Percentiles rank a stretch among this genome's conserved stretches.
phyloP scores from a whole-genome alignment of 2,888 invertebrate genomes.

The Pterobdella sp. region DNA sequence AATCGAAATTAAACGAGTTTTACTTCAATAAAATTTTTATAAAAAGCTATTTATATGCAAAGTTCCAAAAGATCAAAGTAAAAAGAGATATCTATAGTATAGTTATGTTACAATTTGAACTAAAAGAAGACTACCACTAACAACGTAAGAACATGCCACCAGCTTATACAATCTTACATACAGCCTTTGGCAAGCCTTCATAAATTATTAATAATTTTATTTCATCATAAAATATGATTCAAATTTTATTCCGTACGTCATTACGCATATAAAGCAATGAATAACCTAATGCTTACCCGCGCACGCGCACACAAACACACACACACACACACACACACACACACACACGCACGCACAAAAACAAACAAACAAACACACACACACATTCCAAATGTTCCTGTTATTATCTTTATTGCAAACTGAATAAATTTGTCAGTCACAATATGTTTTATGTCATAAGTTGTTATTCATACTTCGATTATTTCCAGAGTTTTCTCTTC shows the following conservation, averaged over 20 bases:
- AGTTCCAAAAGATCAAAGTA: no score
- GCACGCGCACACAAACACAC: neutral
- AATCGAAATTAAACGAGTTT: no score
- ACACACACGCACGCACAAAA: neutral
- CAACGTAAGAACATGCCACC: no score
- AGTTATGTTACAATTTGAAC: no score
- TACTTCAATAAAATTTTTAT: no score
- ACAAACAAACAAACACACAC: neutral
- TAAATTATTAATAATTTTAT: neutral
- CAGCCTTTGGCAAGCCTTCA: neutral
- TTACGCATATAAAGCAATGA: neutral
- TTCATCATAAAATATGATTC: neutral
- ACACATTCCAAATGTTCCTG: neutral
- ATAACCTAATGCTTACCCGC: neutral
- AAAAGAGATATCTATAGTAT: no score
- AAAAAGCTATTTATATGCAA: no score
- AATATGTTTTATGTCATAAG: neutral
- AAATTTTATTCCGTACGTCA: no score
- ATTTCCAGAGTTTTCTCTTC: no score
- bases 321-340: conserved; percentile 4
- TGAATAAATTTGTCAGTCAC: neutral
- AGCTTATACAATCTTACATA: no score
- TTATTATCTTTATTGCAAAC: neutral
- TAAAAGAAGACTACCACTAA: no score
- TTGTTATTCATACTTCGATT: no score